Evolutionary conservation across 1,140 invertebrate species (phyloP).

Genomic region (Lutraria rhynchaena): DNA sequence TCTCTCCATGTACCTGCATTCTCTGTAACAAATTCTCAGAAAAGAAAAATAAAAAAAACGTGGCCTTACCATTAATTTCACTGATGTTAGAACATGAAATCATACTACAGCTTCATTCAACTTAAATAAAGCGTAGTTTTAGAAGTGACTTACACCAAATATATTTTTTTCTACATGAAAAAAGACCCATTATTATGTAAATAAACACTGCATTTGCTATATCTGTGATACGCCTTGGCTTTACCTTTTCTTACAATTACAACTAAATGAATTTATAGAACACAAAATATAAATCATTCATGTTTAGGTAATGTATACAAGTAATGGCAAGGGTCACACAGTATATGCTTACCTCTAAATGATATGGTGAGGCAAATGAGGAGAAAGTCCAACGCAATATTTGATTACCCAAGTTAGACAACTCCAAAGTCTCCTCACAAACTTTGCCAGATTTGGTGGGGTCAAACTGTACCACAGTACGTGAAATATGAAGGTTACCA

Average conservation of each 20-base stretch:
- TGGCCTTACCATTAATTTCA: too few species aligned
- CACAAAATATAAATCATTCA: neutral
- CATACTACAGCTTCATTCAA: too few species aligned
- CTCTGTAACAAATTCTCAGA: too few species aligned
- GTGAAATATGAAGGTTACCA: constrained; percentile 28
- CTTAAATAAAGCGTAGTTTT: too few species aligned
- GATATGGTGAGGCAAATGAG: constrained; percentile 53
- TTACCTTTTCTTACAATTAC: neutral
- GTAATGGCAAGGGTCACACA: too few species aligned
- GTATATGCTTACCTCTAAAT: constrained; percentile 34
- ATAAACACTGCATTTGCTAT: neutral
- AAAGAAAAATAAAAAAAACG: too few species aligned
- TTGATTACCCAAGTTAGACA: constrained; percentile 31
- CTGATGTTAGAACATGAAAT: too few species aligned
- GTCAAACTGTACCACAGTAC: constrained; percentile 32
- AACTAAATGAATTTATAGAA: neutral
- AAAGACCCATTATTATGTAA: neutral
- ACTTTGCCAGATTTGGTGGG: constrained; percentile 26
- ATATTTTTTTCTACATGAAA: neutral
- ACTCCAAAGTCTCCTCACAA: constrained; percentile 25
- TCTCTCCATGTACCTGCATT: too few species aligned
- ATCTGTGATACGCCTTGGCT: neutral
- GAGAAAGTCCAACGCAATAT: constrained; percentile 47
- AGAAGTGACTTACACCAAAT: too few species aligned
- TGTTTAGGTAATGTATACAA: too few species aligned